Evolutionary conservation across 1,140 invertebrate species (phyloP), one percentile per base, ranked within the genome.

Genomic region (Drosophila pseudoobscura): DNA sequence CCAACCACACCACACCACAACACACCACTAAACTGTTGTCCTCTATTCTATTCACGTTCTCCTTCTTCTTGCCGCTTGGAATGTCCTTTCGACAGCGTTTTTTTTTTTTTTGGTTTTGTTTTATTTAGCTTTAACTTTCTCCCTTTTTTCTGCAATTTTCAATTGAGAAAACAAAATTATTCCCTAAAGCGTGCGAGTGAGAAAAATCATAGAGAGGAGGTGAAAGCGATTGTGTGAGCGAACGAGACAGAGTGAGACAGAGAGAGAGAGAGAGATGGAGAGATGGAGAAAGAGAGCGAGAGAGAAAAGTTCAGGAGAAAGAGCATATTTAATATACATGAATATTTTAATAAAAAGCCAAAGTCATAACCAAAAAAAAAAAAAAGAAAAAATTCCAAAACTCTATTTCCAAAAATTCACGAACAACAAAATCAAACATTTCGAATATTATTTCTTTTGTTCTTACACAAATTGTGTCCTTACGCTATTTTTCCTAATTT

Each of bases 321-420:
- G 61, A 88, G 78, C 78, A 88, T 63, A 88, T 82, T 50, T 69
- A 66, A 78, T 68, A 41, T 76, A 85, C 61, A 80, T 68, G 53
- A 88, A 83, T 61, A 58, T 69, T 65, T 60, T 62, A 75, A 78
- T 75, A 88, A 88, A 83, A 87, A 88, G 82, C 82, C 82, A 87
- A 87, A 88, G 75, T 60, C 82, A 82, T 70, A 50, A 39, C 35
- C 3, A 39, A 39, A 5, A 9, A 35, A 20, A n/a, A 20, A 20
- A 20, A 20, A 20, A 39, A 39, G 11, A 13, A 13, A 62, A 84
- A 73, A 88, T 87, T 66, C 58, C 56, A 64, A n/a, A 78, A 75
- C 44, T 49, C 63, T 52, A 59, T 64, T 69, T 35, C 29, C 29
- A 39, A 78, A 75, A 75, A 59, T 35, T 61, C 20, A 62, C 62